Evolutionary conservation across 2,797 vertebrate genomes (phyloP), one percentile per base, ranked within the genome.

Genomic region (Falco concolor): DNA sequence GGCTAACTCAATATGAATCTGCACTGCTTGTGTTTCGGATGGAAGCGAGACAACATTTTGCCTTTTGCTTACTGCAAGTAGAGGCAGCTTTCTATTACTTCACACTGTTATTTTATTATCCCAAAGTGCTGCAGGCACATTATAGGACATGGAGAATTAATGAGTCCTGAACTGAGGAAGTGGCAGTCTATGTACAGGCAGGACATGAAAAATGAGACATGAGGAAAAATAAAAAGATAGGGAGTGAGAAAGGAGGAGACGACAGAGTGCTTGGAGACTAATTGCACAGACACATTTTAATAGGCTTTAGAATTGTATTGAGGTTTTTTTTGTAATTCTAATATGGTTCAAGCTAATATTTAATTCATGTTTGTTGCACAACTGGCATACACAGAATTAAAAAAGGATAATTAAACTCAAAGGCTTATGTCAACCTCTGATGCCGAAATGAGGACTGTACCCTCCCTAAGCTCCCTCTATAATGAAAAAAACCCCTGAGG

Each of bases 151-250:
- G 10, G 72, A 85, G 64, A 91, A 95, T 64, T 93, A 97, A 95
- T 92, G 78, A 96, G 50, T 87, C 45, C 82, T 68, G 49, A 84
- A 84, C 44, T 3, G 5, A 89, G 76, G 57, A 77, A 80, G 60
- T 36, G 84, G 72, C 82, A 93, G 61, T 45, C 63, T 36, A 21
- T 2, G 4, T 30, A 68, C 36, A 83, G 30, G 75, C 44, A 67
- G 65, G 38, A 80, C 45, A 65, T 80, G 57, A 95, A 95, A 95
- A 97, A 93, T 73, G 64, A 92, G 85, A 89, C 53, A 70, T 73
- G 73, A 74, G 53, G 40, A 87, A 83, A 95, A 96, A 89, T 42
- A 77, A 85, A 94, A 82, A 64, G 40, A 85, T 40, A 15, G 13
- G 15, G 59, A 59, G 14, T 17, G 13, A 72, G 60, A 81, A 78